These are phyloP conservation scores for Elephantulus edwardii DNA, from an alignment of 2,113 vertebrate species.

Conservation along the genomic window DNA sequence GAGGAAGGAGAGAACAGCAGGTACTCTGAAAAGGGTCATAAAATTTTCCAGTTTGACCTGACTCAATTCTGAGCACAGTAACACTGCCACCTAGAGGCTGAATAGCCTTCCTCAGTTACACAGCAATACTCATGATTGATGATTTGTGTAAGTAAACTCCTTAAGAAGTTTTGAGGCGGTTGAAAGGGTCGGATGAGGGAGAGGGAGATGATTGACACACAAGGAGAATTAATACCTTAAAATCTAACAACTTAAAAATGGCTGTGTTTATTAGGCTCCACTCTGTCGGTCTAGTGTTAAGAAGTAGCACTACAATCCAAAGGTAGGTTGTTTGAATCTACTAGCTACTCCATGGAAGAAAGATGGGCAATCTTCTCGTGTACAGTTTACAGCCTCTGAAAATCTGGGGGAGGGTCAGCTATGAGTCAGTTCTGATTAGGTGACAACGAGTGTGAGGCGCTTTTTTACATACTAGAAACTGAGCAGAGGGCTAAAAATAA, in stretches of 20 bases:
- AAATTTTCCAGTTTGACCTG: neutral
- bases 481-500: neutral
- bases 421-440: too few species aligned
- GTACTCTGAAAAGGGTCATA: neutral
- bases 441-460: too few species aligned
- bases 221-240: too few species aligned
- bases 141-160: neutral
- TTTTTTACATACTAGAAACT: neutral
- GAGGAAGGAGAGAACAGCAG: neutral
- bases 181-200: too few species aligned
- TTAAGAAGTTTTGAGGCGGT: neutral
- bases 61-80: constrained; percentile 73
- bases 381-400: too few species aligned
- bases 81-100: constrained; percentile 85
- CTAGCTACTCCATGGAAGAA: too few species aligned
- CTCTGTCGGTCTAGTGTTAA: too few species aligned
- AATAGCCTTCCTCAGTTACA: neutral
- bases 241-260: neutral
- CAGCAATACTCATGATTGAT: accelerated
- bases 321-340: too few species aligned
- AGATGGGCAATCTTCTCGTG: too few species aligned
- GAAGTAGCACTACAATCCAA: too few species aligned
- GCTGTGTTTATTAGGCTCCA: neutral
- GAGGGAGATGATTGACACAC: too few species aligned
- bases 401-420: too few species aligned